A percentile compares a stretch with the other conserved stretches of the same genome.
Evolutionary conservation across 2,888 invertebrate species (phyloP).

Genomic region (Zonitis immaculata): DNA sequence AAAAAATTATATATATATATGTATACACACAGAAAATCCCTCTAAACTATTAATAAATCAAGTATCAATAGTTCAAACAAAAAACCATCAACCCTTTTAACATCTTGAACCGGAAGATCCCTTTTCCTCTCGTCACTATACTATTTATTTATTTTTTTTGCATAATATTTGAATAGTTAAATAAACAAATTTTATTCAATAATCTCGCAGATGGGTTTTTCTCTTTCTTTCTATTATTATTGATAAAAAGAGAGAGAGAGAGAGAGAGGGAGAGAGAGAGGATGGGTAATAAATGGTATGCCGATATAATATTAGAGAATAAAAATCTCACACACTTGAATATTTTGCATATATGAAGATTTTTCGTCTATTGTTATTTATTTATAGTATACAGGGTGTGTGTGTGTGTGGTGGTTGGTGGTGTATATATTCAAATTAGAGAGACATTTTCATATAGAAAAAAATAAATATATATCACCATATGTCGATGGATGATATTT

Average conservation of each 20-base stretch:
- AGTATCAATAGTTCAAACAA: constrained; percentile 28
- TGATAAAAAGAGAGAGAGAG: too few relatives aligned
- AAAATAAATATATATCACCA: too few relatives aligned
- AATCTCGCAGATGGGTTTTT: constrained; percentile 24
- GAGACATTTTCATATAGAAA: constrained; percentile 26
- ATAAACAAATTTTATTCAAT: constrained; percentile 34
- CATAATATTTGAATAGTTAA: constrained; percentile 18
- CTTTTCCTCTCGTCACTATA: too few relatives aligned
- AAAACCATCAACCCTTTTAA: constrained; percentile 9
- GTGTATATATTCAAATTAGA: constrained; percentile 30
- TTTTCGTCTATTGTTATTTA: too few relatives aligned
- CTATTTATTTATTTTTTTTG: constrained; percentile 6
- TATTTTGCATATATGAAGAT: constrained; percentile 18
- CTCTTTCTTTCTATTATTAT: too few relatives aligned
- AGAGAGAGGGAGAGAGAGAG: too few relatives aligned
- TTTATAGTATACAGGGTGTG: too few relatives aligned
- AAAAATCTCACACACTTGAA: constrained; percentile 24
- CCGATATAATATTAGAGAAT: too few relatives aligned
- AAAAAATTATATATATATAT: too few relatives aligned
- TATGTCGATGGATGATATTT: constrained; percentile 30
- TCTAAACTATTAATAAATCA: constrained; percentile 33
- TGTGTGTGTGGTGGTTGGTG: too few relatives aligned
- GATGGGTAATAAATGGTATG: too few relatives aligned
- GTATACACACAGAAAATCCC: constrained; percentile 19
- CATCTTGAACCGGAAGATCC: neutral